phyloP scores from a whole-genome alignment of 2,797 vertebrate species.

The Poeciliopsis presidionis region DNA sequence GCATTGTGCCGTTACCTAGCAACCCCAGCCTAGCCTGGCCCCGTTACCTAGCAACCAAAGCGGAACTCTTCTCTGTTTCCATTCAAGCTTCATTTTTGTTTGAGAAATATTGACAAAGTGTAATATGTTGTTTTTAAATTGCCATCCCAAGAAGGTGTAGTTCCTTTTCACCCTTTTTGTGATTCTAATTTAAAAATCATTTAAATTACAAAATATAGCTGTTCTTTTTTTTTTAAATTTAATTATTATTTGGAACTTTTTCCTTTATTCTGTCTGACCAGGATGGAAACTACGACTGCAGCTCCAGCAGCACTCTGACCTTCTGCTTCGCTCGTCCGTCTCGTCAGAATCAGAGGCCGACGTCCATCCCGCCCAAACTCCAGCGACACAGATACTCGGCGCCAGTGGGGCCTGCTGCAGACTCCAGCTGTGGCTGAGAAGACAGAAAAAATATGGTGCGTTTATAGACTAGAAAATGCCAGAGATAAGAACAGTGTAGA shows the following conservation, averaged over 20 bases:
- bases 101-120: background rate
- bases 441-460: conserved; percentile 11
- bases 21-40: too few relatives aligned
- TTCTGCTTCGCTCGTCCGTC: conserved; percentile 93
- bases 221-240: too few relatives aligned
- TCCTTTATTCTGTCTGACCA: conserved; percentile 60
- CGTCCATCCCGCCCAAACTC: conserved; percentile 85
- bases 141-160: background rate
- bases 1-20: too few relatives aligned
- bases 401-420: conserved; percentile 75
- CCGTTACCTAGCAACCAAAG: too few relatives aligned
- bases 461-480: background rate
- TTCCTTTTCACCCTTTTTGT: background rate
- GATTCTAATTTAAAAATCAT: too few relatives aligned
- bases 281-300: conserved; percentile 91
- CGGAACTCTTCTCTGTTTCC: too few relatives aligned
- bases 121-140: background rate
- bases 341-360: conserved; percentile 81
- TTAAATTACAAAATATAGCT: too few relatives aligned
- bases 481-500: background rate
- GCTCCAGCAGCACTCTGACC: conserved; percentile 86
- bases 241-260: background rate
- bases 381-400: conserved; percentile 76
- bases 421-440: conserved; percentile 74
- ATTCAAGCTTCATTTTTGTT: background rate